Evolutionary conservation across 2,797 vertebrate genomes (phyloP).

Genomic region (Kryptopterus vitreolus): DNA sequence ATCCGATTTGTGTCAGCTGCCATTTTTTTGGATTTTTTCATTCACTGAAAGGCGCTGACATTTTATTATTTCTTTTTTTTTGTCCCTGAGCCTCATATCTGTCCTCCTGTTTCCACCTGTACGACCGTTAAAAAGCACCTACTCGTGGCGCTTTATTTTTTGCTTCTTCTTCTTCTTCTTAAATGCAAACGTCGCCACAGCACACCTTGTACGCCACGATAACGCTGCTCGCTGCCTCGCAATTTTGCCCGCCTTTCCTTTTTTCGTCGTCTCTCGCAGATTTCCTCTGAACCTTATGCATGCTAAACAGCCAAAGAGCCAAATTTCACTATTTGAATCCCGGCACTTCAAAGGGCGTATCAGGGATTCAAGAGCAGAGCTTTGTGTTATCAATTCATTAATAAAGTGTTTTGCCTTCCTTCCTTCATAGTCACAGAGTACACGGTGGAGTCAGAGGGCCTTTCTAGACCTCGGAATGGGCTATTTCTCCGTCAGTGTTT

Average conservation of each 20-base stretch:
- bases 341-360: neutral
- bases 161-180: too few relatives aligned
- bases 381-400: neutral
- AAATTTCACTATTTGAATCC: neutral
- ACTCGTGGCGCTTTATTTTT: neutral
- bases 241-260: neutral
- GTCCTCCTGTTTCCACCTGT: neutral
- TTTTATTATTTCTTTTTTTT: neutral
- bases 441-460: constrained; percentile 17
- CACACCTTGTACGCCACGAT: neutral
- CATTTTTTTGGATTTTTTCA: neutral
- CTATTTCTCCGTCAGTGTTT: constrained; percentile 40
- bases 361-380: neutral
- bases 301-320: neutral
- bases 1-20: neutral
- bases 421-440: constrained; percentile 12
- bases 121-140: neutral
- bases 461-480: constrained; percentile 18
- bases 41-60: neutral
- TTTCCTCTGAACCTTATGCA: neutral
- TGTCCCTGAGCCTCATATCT: neutral
- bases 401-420: constrained; percentile 21
- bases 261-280: neutral
- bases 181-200: neutral
- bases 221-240: neutral